These are phyloP conservation scores for Ericerus pela DNA, from an alignment of 1,140 invertebrate genomes.

Conservation along the genomic window DNA sequence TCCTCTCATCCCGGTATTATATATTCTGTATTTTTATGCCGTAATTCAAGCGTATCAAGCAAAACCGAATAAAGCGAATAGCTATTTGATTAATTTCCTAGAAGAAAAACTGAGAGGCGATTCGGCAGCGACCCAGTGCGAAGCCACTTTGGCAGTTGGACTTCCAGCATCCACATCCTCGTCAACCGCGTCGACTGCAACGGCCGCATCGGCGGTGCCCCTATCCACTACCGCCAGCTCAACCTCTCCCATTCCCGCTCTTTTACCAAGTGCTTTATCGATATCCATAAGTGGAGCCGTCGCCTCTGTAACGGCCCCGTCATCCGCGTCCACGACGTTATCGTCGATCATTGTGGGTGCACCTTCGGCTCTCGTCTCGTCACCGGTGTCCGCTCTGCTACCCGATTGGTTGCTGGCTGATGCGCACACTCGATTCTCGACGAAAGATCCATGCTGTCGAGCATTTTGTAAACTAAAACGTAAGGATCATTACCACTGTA, in stretches of 20 bases:
- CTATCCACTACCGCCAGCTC: too few relatives aligned
- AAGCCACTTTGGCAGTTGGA: too few relatives aligned
- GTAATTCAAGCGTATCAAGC: too few relatives aligned
- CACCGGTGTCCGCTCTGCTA: slow-evolving; percentile 27
- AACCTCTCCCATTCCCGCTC: too few relatives aligned
- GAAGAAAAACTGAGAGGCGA: slow-evolving; percentile 19
- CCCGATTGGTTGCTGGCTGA: slow-evolving; percentile 31
- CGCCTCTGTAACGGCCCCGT: slow-evolving; percentile 13
- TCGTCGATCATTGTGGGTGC: too few relatives aligned
- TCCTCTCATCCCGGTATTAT: too few relatives aligned
- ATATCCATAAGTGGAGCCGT: slow-evolving; percentile 13
- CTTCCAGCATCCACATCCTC: too few relatives aligned
- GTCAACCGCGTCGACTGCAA: too few relatives aligned
- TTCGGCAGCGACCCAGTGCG: slow-evolving; percentile 8
- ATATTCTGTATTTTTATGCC: too few relatives aligned
- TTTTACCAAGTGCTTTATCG: slow-evolving; percentile 5
- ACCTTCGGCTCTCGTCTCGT: too few relatives aligned
- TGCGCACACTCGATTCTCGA: slow-evolving; percentile 35
- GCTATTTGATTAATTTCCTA: neutral
- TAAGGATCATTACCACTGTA: slow-evolving; percentile 71
- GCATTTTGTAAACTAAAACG: slow-evolving; percentile 77
- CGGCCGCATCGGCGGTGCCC: too few relatives aligned
- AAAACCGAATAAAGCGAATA: too few relatives aligned
- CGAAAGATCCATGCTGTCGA: slow-evolving; percentile 53
- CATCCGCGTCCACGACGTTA: slow-evolving; percentile 29